phyloP scores from a whole-genome alignment of 1,140 invertebrate species.

The Bathynomus jamesi region DNA sequence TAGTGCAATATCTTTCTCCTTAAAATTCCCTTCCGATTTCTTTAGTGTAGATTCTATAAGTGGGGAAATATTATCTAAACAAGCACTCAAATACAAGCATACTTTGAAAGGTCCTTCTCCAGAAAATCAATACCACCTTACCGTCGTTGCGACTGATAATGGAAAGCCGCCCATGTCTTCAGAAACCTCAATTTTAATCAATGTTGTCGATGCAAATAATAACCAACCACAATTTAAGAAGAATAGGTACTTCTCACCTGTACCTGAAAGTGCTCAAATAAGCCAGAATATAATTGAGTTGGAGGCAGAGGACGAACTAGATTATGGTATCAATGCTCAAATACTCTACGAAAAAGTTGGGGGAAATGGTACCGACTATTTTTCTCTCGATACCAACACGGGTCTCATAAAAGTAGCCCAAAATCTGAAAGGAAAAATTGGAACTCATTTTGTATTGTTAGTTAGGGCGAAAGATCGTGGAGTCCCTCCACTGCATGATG shows the following conservation, averaged over 20 bases:
- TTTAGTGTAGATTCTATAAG: slow-evolving; percentile 84
- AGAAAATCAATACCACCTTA: slow-evolving; percentile 77
- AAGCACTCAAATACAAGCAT: slow-evolving; percentile 69
- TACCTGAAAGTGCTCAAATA: slow-evolving; percentile 63
- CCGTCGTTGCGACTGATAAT: slow-evolving; percentile 79
- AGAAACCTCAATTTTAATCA: slow-evolving; percentile 72
- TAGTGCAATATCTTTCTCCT: slow-evolving; percentile 81
- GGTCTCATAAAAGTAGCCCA: slow-evolving; percentile 68
- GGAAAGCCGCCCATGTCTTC: slow-evolving; percentile 85
- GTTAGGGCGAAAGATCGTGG: slow-evolving; percentile 71
- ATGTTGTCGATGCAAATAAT: slow-evolving; percentile 83
- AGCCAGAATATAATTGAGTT: slow-evolving; percentile 59
- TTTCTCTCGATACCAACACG: slow-evolving; percentile 62
- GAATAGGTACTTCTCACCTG: slow-evolving; percentile 64
- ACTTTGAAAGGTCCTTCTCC: slow-evolving; percentile 62
- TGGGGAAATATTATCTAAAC: slow-evolving; percentile 80
- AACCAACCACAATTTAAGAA: slow-evolving; percentile 68
- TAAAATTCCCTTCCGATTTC: slow-evolving; percentile 80
- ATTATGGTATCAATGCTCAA: slow-evolving; percentile 78
- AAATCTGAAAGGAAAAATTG: slow-evolving; percentile 49
- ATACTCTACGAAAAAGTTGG: slow-evolving; percentile 67
- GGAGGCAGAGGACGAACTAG: slow-evolving; percentile 63
- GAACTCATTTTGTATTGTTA: slow-evolving; percentile 53
- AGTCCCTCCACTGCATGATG: slow-evolving; percentile 69
- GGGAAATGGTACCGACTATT: slow-evolving; percentile 70